A percentile compares a stretch with the other conserved stretches of the same genome.
Evolutionary conservation across 2,888 invertebrate genomes (phyloP).

Genomic region (Arenicola marina): DNA sequence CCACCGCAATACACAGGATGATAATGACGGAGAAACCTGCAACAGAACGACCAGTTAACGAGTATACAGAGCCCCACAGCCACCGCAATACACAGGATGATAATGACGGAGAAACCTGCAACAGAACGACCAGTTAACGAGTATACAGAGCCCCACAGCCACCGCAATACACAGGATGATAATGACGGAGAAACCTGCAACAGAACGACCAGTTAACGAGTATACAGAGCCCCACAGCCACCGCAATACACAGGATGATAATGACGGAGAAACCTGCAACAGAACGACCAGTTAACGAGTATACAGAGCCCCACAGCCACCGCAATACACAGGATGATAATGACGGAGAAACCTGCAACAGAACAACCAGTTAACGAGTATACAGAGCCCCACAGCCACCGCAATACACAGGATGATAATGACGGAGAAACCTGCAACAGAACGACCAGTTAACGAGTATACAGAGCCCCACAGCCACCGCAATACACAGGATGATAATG

Average conservation of each 20-base stretch:
- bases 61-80: constrained; percentile 29
- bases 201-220: too few relatives aligned
- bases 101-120: constrained; percentile 23
- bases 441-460: too few relatives aligned
- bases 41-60: not conserved
- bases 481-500: constrained; percentile 28
- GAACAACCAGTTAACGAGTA: too few relatives aligned
- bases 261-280: constrained; percentile 22
- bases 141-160: constrained; percentile 28
- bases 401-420: constrained; percentile 30
- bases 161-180: constrained; percentile 31
- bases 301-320: constrained; percentile 28
- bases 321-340: constrained; percentile 30
- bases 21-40: constrained; percentile 26
- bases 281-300: too few relatives aligned
- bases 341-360: constrained; percentile 21
- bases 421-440: constrained; percentile 21
- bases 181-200: constrained; percentile 22
- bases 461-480: constrained; percentile 26
- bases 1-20: constrained; percentile 28
- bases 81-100: constrained; percentile 29
- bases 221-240: constrained; percentile 29
- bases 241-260: constrained; percentile 29
- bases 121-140: not conserved
- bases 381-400: constrained; percentile 25